Evolutionary conservation across 2,113 vertebrate genomes (phyloP).

Genomic region (Phyllostomus discolor): DNA sequence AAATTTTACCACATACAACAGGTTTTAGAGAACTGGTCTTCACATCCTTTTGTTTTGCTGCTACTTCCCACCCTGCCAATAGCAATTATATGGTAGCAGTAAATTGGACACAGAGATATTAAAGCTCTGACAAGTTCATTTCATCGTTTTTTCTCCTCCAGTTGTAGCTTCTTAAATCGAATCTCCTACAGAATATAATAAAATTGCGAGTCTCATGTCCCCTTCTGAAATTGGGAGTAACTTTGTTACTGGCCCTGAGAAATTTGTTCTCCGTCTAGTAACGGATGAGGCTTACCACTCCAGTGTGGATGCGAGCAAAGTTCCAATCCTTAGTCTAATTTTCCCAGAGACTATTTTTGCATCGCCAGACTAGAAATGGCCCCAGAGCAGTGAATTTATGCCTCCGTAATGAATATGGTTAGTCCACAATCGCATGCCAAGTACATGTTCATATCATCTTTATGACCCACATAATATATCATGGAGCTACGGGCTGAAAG

Average conservation of each 20-base stretch:
- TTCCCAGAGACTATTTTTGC: slow-evolving; percentile 30
- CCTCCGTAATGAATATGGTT: slow-evolving; percentile 52
- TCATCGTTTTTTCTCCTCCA: background rate
- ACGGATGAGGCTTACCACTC: background rate
- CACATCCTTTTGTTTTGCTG: background rate
- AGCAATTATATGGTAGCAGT: background rate
- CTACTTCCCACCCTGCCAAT: background rate
- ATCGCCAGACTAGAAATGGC: slow-evolving; percentile 34
- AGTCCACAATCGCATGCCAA: slow-evolving; percentile 54
- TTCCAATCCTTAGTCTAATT: background rate
- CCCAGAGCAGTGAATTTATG: slow-evolving; percentile 52
- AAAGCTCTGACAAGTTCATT: background rate
- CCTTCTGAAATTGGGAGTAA: slow-evolving; percentile 8
- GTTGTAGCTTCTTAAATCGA: slow-evolving; percentile 6
- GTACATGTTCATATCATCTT: slow-evolving; percentile 60
- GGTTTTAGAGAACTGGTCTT: background rate
- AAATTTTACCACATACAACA: background rate
- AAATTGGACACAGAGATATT: slow-evolving; percentile 30
- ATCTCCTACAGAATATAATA: slow-evolving; percentile 31
- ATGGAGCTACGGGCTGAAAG: slow-evolving; percentile 49
- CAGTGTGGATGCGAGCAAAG: background rate
- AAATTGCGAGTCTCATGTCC: background rate
- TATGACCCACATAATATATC: slow-evolving; percentile 62
- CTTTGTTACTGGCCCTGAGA: background rate
- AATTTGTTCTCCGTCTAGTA: background rate